phyloP scores from a whole-genome alignment of 2,888 invertebrate species.

The Drosophila paranaensis region DNA sequence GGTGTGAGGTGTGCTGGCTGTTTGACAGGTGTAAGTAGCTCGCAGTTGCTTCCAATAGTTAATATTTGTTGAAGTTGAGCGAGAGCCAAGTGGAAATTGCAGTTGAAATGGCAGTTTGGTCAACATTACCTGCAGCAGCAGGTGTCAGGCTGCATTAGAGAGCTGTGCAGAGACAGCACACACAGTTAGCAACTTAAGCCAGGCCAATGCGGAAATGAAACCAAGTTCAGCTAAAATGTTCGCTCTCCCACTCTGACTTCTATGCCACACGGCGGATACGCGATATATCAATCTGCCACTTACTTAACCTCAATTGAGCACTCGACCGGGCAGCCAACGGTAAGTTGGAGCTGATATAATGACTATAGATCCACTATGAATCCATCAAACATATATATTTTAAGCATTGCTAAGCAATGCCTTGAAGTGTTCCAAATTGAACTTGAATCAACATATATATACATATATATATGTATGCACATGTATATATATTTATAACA shows the following conservation, averaged over 20 bases:
- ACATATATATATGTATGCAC: no score
- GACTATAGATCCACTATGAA: constrained; percentile 3
- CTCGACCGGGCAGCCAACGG: constrained; percentile 12
- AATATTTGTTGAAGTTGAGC: constrained; percentile 32
- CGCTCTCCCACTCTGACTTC: background rate
- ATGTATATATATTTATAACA: no score
- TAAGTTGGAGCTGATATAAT: constrained; percentile 20
- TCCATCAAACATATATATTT: constrained; percentile 26
- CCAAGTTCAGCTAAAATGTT: background rate
- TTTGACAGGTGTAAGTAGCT: constrained; percentile 16
- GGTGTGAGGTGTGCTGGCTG: constrained; percentile 2
- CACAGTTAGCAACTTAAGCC: constrained; percentile 30
- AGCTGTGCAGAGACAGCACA: constrained; percentile 25
- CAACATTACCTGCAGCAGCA: constrained; percentile 35
- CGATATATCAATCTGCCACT: constrained; percentile 33
- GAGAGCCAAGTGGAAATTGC: constrained; percentile 28
- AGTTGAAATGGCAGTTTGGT: constrained; percentile 16
- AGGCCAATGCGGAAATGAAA: background rate
- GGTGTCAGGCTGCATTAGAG: constrained; percentile 62
- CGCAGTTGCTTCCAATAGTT: constrained; percentile 19
- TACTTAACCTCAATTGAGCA: constrained; percentile 25
- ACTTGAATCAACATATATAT: no score
- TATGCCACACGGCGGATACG: constrained; percentile 33
- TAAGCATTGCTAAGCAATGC: no score
- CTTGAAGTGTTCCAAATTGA: no score